Base-by-base conservation (phyloP, 2,888 invertebrate genomes). In the Drosophila mimica region DNA sequence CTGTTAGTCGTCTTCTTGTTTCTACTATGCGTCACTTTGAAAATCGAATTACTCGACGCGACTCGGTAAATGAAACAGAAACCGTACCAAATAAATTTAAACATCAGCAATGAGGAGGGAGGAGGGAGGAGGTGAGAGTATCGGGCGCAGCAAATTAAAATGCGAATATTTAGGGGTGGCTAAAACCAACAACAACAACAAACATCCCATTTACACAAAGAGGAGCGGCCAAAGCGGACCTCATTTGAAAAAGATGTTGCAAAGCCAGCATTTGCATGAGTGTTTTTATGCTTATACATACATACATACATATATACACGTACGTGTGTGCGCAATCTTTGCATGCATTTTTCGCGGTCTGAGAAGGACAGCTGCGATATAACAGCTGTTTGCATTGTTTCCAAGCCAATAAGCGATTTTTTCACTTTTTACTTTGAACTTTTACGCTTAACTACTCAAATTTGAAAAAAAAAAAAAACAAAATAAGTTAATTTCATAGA, bases 41-140 rank as follows among this genome's bases (percentile, higher is more conserved):
- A 90, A 90, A 90, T 90, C 85, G 89, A 90, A 86, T 86, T 88
- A 90, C 90, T 67, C 81, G 75, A 36, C 46, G 46, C 20, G 56
- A 60, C 81, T 69, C 66, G 60, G 67, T 65, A 75, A 85, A 88
- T 86, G 90, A 86, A 90, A 86, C 89, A 81, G 89, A 86, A 86
- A 86, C 89, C 85, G 86, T 88, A 74, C 56, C 81, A 73, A 76
- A 86, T 61, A 84, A 70, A 65, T 70, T 68, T 36, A 70, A 73
- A 60, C 38, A 70, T 51, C 20, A 46, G 15, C 20, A 67, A 54
- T 60, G 56, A 9, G n/a, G n/a, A 61, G 8, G 28, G 58, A 43
- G 34, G 38, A 49, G 53, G 4, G 57, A 25, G 34, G 31, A 36
- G 38, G 43, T 30, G 15, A 58, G 40, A 25, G 46, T 46, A 33